Percentiles rank a stretch among this genome's conserved stretches.
Conservation (phyloP, 2,888 invertebrate genomes). For the Lapara coniferarum region DNA sequence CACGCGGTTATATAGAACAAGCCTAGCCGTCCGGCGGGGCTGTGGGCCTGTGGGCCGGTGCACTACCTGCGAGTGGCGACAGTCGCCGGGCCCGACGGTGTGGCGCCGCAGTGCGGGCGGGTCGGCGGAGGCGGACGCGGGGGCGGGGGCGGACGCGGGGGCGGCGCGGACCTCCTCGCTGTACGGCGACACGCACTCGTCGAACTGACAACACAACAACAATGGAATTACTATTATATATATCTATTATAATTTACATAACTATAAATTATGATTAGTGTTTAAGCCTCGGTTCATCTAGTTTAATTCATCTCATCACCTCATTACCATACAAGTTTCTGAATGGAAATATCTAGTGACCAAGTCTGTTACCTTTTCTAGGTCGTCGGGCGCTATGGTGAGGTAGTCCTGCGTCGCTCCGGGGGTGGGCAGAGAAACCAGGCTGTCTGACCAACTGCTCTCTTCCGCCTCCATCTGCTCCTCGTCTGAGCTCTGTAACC, state of each 20-base stretch:
- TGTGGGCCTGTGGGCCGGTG: too few relatives aligned
- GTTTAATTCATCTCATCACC: too few relatives aligned
- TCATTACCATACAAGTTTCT: too few relatives aligned
- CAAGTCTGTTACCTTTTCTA: conserved; percentile 61
- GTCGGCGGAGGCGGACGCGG: conserved; percentile 85
- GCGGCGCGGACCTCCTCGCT: conserved; percentile 74
- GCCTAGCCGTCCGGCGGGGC: too few relatives aligned
- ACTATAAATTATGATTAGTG: too few relatives aligned
- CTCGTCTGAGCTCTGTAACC: conserved; percentile 69
- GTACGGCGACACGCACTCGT: conserved; percentile 36
- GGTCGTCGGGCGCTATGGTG: conserved; percentile 58
- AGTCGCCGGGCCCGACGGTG: conserved; percentile 97
- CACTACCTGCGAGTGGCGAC: conserved; percentile 89
- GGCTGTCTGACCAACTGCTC: conserved; percentile 50
- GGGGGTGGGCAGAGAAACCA: conserved; percentile 54
- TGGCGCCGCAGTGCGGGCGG: conserved; percentile 85
- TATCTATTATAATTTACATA: too few relatives aligned
- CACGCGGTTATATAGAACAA: too few relatives aligned
- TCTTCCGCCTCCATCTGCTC: conserved; percentile 80
- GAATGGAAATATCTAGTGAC: too few relatives aligned
- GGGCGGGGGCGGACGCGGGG: conserved; percentile 82
- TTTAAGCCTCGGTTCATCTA: too few relatives aligned
- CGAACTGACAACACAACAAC: conserved; percentile 53
- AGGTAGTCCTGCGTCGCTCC: conserved; percentile 56
- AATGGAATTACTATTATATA: too few relatives aligned